A percentile compares a stretch with the other conserved stretches of the same genome.
phyloP scores from a whole-genome alignment of 2,113 vertebrate genomes.

The Calonectris borealis region DNA sequence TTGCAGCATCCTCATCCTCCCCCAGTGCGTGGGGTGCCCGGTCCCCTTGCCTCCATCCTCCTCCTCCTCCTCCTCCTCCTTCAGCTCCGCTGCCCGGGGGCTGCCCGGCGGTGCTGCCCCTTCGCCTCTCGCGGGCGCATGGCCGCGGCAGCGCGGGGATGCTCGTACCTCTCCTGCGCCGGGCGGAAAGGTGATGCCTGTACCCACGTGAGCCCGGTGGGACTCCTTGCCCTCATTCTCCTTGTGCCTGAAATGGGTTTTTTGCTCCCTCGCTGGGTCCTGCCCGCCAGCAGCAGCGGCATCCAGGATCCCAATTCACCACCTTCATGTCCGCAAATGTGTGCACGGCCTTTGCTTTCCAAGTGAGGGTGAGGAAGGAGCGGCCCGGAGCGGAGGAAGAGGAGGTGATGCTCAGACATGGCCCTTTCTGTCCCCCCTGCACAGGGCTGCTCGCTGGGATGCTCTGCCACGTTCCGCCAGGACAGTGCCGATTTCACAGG shows the following conservation, averaged over 20 bases:
- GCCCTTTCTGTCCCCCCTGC: fast-evolving
- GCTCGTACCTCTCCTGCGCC: not conserved
- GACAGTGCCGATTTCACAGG: not conserved
- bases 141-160: not conserved
- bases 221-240: slow-evolving; percentile 66
- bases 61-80: not conserved
- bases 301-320: not conserved
- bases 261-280: not conserved
- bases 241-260: slow-evolving; percentile 48
- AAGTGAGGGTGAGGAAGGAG: not conserved
- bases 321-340: fast-evolving
- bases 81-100: not conserved
- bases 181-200: slow-evolving; percentile 8
- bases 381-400: fast-evolving
- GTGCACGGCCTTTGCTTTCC: fast-evolving
- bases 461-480: not conserved
- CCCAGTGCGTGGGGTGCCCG: fast-evolving
- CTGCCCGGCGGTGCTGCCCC: not conserved
- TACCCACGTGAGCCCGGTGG: slow-evolving; percentile 66
- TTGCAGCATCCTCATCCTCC: slow-evolving; percentile 12
- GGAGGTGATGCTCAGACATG: not conserved
- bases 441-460: not conserved
- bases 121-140: not conserved
- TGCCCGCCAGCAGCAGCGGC: not conserved
- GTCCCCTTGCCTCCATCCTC: not conserved